Conservation (phyloP, 2,113 vertebrate species). For the Sinocyclocheilus anshuiensis region DNA sequence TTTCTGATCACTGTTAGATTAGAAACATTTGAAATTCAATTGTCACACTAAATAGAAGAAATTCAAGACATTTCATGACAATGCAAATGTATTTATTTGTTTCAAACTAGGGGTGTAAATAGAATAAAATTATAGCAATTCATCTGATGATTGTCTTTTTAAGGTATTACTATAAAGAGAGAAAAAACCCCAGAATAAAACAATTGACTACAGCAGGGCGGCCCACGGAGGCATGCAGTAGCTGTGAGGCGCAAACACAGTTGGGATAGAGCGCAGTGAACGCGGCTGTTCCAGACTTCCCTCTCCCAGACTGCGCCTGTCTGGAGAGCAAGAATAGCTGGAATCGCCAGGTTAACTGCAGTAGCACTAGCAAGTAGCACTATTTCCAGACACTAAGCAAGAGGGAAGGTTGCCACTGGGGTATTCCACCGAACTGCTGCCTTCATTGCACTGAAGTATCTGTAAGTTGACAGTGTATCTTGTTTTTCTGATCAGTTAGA, state of each 20-base stretch:
- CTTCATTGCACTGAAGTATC: slow-evolving; percentile 16
- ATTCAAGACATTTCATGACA: too few relatives aligned
- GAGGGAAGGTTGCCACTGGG: slow-evolving; percentile 67
- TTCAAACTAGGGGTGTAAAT: too few relatives aligned
- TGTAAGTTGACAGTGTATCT: background rate
- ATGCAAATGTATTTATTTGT: too few relatives aligned
- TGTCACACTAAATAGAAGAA: too few relatives aligned
- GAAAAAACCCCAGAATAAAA: too few relatives aligned
- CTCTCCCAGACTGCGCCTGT: slow-evolving; percentile 50
- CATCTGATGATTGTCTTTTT: too few relatives aligned
- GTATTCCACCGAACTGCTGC: slow-evolving; percentile 54
- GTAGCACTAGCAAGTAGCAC: background rate
- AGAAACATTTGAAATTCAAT: background rate
- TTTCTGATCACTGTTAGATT: background rate
- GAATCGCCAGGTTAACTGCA: slow-evolving; percentile 56
- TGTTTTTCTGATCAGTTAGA: background rate
- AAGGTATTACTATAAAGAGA: too few relatives aligned
- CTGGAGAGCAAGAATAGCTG: slow-evolving; percentile 58
- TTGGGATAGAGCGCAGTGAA: slow-evolving; percentile 73
- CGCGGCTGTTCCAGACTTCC: slow-evolving; percentile 74
- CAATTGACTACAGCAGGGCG: slow-evolving; percentile 64
- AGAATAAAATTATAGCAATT: too few relatives aligned
- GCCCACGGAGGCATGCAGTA: slow-evolving; percentile 63
- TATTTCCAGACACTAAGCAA: slow-evolving; percentile 57
- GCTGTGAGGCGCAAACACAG: slow-evolving; percentile 54